These are phyloP conservation scores for Ferrisia virgata DNA, from an alignment of 2,888 invertebrate genomes.

Conservation along the genomic window DNA sequence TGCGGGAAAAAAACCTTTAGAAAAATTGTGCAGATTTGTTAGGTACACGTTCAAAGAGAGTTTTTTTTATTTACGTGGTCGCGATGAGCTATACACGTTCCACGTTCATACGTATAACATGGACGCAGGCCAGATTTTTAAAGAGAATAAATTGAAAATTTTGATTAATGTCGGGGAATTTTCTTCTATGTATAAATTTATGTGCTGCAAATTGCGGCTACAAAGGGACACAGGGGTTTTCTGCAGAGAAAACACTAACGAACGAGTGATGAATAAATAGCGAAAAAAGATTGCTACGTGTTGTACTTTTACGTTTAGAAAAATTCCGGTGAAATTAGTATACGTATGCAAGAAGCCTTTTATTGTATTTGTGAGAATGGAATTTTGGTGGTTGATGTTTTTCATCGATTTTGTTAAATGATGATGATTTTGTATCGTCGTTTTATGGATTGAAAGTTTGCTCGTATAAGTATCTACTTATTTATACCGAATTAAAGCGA, in stretches of 20 bases:
- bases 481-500: too few relatives aligned
- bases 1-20: background rate
- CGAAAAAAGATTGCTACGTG: background rate
- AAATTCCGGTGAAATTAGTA: background rate
- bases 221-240: too few relatives aligned
- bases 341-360: background rate
- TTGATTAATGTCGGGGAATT: background rate
- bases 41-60: background rate
- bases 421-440: background rate
- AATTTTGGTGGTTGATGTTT: background rate
- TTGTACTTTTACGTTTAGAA: background rate
- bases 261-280: background rate
- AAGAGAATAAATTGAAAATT: background rate
- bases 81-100: too few relatives aligned
- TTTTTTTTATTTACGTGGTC: background rate
- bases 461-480: too few relatives aligned
- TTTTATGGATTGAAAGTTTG: background rate
- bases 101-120: too few relatives aligned
- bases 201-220: too few relatives aligned
- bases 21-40: background rate
- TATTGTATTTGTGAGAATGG: background rate
- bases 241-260: too few relatives aligned
- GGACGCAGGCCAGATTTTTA: conserved; percentile 8
- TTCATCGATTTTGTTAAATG: background rate
- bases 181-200: background rate